A percentile compares a stretch with the other conserved stretches of the same genome.
Evolutionary conservation across 2,888 invertebrate genomes (phyloP).

Genomic region (Pristionchus mayeri): DNA sequence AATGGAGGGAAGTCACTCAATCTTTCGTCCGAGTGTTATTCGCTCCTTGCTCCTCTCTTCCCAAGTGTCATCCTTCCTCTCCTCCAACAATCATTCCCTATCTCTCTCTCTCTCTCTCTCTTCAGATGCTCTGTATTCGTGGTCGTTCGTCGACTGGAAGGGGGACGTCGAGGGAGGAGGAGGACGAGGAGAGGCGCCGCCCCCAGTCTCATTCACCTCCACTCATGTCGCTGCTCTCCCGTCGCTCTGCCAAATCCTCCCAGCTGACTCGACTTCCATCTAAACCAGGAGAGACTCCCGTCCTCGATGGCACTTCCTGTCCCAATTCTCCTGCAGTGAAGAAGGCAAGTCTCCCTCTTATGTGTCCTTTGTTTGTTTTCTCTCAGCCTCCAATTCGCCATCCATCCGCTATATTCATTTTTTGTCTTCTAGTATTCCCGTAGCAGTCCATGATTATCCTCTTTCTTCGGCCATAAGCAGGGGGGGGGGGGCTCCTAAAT

Average conservation of each 20-base stretch:
- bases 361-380: not conserved
- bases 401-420: conserved; percentile 17
- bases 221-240: conserved; percentile 49
- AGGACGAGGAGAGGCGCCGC: not conserved
- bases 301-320: conserved; percentile 56
- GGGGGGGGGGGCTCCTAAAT: not conserved
- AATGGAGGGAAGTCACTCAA: conserved; percentile 32
- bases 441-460: conserved; percentile 21
- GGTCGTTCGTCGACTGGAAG: conserved; percentile 23
- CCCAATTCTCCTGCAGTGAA: conserved; percentile 63
- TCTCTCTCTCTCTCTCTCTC: not conserved
- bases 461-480: not conserved
- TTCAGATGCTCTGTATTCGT: conserved; percentile 41
- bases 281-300: conserved; percentile 53
- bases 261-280: conserved; percentile 57
- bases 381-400: not conserved
- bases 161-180: not conserved
- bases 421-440: conserved; percentile 17
- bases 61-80: conserved; percentile 4
- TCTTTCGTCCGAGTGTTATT: not conserved
- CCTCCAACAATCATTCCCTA: not conserved
- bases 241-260: conserved; percentile 54
- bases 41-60: too few relatives aligned
- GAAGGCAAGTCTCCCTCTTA: conserved; percentile 51
- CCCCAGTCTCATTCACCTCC: conserved; percentile 41